Evolutionary conservation across 2,113 vertebrate genomes (phyloP).

Genomic region (Entomyzon cyanotis): DNA sequence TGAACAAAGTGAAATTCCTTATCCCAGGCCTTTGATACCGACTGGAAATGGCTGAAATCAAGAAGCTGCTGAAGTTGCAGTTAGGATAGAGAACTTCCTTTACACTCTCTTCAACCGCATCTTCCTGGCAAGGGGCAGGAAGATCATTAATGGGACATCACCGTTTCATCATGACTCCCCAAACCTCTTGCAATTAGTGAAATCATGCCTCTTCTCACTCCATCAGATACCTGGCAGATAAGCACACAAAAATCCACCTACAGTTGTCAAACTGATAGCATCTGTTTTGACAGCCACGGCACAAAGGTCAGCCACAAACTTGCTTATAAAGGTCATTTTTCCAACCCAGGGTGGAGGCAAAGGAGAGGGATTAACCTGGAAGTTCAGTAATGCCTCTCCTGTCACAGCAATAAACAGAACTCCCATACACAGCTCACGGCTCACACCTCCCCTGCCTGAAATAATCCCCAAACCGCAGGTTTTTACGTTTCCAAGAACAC

Average conservation of each 20-base stretch:
- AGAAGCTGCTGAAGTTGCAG: rapidly evolving
- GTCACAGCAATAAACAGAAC: background rate
- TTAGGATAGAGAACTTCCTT: background rate
- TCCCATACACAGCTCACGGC: background rate
- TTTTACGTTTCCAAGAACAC: background rate
- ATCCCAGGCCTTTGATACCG: rapidly evolving
- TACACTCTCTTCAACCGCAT: rapidly evolving
- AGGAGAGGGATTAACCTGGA: conserved; percentile 3
- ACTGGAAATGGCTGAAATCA: rapidly evolving
- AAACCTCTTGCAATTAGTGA: background rate
- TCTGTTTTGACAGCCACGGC: background rate
- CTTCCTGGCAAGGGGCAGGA: background rate
- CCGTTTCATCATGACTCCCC: background rate
- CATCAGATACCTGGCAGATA: background rate
- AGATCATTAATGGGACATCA: background rate
- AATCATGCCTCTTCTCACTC: background rate
- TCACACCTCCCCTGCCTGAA: background rate
- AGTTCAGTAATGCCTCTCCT: background rate
- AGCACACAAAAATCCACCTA: background rate
- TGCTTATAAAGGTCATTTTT: conserved; percentile 29
- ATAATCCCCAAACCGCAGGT: conserved; percentile 23
- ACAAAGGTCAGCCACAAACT: background rate
- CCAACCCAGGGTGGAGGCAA: background rate
- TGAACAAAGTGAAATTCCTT: background rate
- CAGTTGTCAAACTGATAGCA: background rate